Base-by-base conservation (phyloP, 2,888 invertebrate species). In the Tetragonula carbonaria region DNA sequence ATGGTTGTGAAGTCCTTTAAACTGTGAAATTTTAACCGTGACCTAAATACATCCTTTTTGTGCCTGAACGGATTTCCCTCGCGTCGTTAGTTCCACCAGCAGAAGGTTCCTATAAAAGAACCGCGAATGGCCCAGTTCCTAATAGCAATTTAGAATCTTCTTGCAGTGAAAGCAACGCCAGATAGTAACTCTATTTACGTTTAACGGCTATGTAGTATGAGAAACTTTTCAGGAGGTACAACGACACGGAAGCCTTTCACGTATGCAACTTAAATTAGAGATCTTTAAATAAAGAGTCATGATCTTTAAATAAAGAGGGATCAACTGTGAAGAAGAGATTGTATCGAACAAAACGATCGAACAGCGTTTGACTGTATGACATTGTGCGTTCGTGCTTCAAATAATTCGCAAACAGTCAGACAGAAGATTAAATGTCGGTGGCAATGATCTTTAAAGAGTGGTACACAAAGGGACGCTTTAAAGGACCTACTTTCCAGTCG, bases 401-500 rank as follows among this genome's bases (percentile, higher is more conserved):
- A 76, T 68, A 76, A 73, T 76, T 83, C 68, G 72, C 72, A 83
- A 83, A 83, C 68, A 76, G 67, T 67, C 75, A 67, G 72, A 65
- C 50, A 38, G 33, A 73, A 68, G 83, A 83, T 84, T 78, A 84
- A 84, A 84, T 68, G 74, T 78, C 78, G 78, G 63, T 74, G 71
- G 83, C 72, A 72, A 84, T 75, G 78, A 68, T 78, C 78, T 78
- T 83, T 84, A 75, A 83, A 83, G 75, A 57, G 72, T 59, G 67
- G 72, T 53, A 63, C 68, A 65, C 84, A 75, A 83, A 83, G 73
- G 65, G 78, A 38, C 63, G 78, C 86, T 90, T 90, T 89, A 90
- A 90, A 85, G 84, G 87, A 86, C 82, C 89, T 85, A 86, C 87
- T 90, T 90, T 86, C 55, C 87, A 82, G 65, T 82, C 82, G 77